phyloP scores from a whole-genome alignment of 2,888 invertebrate species.

The Stenoptilia bipunctidactyla region DNA sequence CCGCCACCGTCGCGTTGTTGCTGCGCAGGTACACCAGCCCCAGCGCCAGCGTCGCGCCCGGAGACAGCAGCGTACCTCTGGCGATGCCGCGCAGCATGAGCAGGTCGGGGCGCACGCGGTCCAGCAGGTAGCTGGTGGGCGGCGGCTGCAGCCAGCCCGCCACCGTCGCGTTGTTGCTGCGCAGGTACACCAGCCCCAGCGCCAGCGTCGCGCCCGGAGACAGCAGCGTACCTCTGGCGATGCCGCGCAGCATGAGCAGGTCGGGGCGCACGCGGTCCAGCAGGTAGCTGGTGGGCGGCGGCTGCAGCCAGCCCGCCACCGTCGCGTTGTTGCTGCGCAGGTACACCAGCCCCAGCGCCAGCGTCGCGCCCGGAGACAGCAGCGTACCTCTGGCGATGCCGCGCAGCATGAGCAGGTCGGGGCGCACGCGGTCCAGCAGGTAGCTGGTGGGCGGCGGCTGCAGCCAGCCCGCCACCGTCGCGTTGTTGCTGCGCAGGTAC shows the following conservation, averaged over 20 bases:
- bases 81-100: conserved; percentile 85
- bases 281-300: conserved; percentile 90
- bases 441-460: conserved; percentile 90
- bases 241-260: conserved; percentile 84
- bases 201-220: conserved; percentile 96
- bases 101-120: conserved; percentile 93
- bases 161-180: conserved; percentile 85
- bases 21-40: conserved; percentile 93
- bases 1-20: conserved; percentile 86
- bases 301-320: conserved; percentile 91
- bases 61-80: too few species aligned
- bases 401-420: conserved; percentile 89
- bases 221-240: conserved; percentile 86
- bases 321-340: conserved; percentile 86
- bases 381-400: conserved; percentile 84
- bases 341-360: conserved; percentile 95
- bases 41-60: conserved; percentile 92
- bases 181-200: conserved; percentile 92
- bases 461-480: conserved; percentile 92
- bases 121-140: conserved; percentile 89
- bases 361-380: too few species aligned
- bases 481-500: conserved; percentile 87
- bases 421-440: conserved; percentile 90
- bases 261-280: conserved; percentile 94
- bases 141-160: conserved; percentile 94